Evolutionary conservation across 2,797 vertebrate genomes (phyloP), one percentile per base, ranked within the genome.

Genomic region (Sardinella longiceps): DNA sequence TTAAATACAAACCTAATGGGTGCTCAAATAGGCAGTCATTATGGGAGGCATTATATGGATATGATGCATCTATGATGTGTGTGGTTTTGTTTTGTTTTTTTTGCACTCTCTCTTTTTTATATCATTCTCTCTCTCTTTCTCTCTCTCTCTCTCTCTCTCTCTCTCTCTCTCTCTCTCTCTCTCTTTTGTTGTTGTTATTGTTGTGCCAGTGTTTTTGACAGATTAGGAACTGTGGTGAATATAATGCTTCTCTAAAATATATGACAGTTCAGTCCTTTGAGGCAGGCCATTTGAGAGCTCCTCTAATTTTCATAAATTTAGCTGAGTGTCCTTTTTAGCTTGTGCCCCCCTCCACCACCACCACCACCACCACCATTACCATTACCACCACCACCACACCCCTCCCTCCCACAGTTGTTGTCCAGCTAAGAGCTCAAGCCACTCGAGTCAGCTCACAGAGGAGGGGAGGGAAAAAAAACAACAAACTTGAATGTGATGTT

Each of bases 401-500:
- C 70, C 37, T 43, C 37, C 66, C 63, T 33, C 63, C 70, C 43
- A 77, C 70, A 43, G 86, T 90, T 90, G 90, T 94, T 91, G 93
- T 92, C 90, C 92, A 70, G 88, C 92, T 92, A 91, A 93, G 92
- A 93, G 92, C 92, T 90, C 87, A 88, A 80, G 89, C 90, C 89
- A 45, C 89, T 90, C 88, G 77, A 89, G 91, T 90, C 90, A 88
- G 85, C 70, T 39, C 70, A 43, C 37, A 87, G 84, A 87, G 81
- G 43, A 18, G 18, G 84, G 89, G 86, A 82, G 87, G 84, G 89
- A 87, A 88, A 88, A 90, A 86, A 91, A 91, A 92, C n/a, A 90
- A 91, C 94, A 43, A 77, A 77, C 93, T 93, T 91, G 94, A 86
- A 94, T 92, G 92, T 94, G 93, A 94, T 95, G 94, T 95, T 95